Percentiles rank a stretch among this genome's conserved stretches.
These are phyloP conservation scores for Lepus townsendii DNA, from an alignment of 2,797 vertebrate species.

Conservation along the genomic window DNA sequence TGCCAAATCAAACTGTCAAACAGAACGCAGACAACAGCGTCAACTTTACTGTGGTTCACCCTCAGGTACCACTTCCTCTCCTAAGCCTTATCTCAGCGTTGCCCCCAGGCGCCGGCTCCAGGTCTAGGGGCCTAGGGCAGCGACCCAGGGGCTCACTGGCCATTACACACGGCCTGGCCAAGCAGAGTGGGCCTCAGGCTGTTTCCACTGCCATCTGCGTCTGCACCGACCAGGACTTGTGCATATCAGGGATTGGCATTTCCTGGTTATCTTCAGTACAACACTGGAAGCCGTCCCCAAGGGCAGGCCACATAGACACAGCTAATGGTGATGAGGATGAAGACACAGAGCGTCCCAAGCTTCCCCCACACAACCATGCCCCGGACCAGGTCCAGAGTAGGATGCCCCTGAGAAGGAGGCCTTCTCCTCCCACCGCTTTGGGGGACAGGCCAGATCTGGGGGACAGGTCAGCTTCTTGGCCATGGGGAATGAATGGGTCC, in stretches of 20 bases:
- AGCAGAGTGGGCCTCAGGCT: not conserved
- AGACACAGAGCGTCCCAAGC: not conserved
- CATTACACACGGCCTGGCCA: too few species aligned
- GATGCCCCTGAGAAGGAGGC: not conserved
- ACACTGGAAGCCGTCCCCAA: constrained; percentile 12
- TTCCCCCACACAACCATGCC: not conserved
- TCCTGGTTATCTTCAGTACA: not conserved
- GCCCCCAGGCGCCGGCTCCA: not conserved
- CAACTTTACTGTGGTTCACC: constrained; percentile 64
- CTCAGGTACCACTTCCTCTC: not conserved
- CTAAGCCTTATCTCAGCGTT: not conserved
- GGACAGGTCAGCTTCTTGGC: not conserved
- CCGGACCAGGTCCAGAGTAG: not conserved
- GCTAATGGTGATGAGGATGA: not conserved
- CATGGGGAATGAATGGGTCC: not conserved
- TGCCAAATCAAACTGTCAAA: constrained; percentile 97
- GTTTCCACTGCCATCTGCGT: too few species aligned
- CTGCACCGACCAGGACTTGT: not conserved
- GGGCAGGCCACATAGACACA: not conserved
- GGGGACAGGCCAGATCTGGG: not conserved
- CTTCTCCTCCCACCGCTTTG: not conserved
- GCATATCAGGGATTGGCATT: not conserved
- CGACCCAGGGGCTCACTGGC: too few species aligned
- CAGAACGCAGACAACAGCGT: constrained; percentile 91
- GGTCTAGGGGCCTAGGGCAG: accelerated